Evolutionary conservation across 2,113 vertebrate species (phyloP), one percentile per base, ranked within the genome.

Genomic region (Hippocampus guttulatus): DNA sequence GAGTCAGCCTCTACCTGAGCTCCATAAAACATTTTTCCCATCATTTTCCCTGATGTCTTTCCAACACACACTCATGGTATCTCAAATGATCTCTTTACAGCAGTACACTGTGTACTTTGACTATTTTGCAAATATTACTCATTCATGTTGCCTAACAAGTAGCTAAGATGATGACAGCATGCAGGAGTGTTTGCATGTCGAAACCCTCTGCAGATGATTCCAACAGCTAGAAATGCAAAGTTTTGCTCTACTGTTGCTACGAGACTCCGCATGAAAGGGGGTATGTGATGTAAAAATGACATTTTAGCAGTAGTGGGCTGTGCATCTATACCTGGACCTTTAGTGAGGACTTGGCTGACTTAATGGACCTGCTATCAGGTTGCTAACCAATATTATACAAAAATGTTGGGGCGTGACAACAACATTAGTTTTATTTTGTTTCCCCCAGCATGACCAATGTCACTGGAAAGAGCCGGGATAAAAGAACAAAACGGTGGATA

Each of bases 91-190:
- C n/a, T 47, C 5, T 11, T 43, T 64, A 16, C 27, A 33, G 16
- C 21, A 64, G 7, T 25, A 65, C 64, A 47, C 7, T 14, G 23
- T 27, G 38, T 65, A 5, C 61, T 38, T 20, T 40, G 33, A 41
- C 14, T 65, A 18, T 47, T 65, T 47, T 65, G 23, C 43, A 65
- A 65, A 65, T n/a, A 43, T 41, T 40, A 30, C 16, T 61, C 15
- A 33, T 55, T 55, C 52, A 38, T 67, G 1, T 82, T 86, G 75
- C 84, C 76, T 21, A 70, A 84, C 30, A 14, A n/a, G 1, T n/a
- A 60, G 3, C 20, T 49, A 43, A 68, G 55, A 74, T 76, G 71
- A 79, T 66, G 76, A 77, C 73, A 82, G 79, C 69, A 76, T 74
- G 21, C 21, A n/a, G 18, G 9, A 63, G n/a, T 27, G 73, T 45